Conservation (phyloP, 1,140 invertebrate genomes). For the Riptortus pedestris region DNA sequence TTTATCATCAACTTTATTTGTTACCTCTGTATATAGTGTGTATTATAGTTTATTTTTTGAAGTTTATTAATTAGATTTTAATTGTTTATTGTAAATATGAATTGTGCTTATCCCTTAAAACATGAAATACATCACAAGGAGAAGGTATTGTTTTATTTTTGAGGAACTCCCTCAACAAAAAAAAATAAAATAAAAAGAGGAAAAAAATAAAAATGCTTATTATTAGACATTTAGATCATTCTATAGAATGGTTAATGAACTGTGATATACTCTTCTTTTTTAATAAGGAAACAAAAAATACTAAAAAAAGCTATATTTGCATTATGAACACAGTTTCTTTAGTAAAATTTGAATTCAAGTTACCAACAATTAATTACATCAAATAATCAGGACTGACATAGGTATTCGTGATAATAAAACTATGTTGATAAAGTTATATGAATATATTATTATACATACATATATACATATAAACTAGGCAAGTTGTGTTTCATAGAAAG, state of each 20-base stretch:
- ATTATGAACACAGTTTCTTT: constrained; percentile 25
- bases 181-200: neutral
- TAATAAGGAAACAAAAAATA: constrained; percentile 1
- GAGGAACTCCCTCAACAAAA: neutral
- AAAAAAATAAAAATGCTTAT: neutral
- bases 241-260: constrained; percentile 18
- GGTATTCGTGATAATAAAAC: constrained; percentile 27
- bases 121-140: neutral
- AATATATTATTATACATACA: constrained; percentile 20
- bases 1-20: neutral
- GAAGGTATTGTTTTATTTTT: neutral
- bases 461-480: constrained; percentile 19
- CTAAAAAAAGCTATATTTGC: constrained; percentile 15
- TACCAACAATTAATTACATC: constrained; percentile 14
- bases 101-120: neutral
- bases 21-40: neutral
- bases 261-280: constrained; percentile 23
- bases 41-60: constrained; percentile 7
- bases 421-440: constrained; percentile 21
- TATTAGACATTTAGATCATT: constrained; percentile 15
- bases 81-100: constrained; percentile 4
- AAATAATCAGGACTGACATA: constrained; percentile 28
- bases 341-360: neutral
- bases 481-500: constrained; percentile 23
- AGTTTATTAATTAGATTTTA: neutral